These are phyloP conservation scores for Bombus difficillimus DNA, from an alignment of 1,140 invertebrate species.

Conservation along the genomic window DNA sequence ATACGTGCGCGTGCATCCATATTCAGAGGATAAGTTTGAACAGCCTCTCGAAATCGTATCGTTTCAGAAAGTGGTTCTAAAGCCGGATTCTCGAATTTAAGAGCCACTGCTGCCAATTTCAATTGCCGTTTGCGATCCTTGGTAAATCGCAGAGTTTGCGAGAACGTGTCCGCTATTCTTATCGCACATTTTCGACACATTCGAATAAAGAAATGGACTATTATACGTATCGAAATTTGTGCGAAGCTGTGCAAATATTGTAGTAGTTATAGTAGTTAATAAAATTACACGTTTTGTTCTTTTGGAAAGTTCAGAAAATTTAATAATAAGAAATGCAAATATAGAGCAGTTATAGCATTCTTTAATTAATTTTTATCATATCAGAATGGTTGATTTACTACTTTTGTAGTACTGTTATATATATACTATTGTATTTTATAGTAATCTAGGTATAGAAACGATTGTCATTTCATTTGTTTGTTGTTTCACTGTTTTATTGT, in stretches of 20 bases:
- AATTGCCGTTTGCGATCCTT: neutral
- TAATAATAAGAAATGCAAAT: no score
- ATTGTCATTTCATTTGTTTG: neutral
- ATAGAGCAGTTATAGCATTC: no score
- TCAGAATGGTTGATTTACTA: neutral
- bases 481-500: neutral
- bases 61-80: conserved; percentile 2
- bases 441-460: neutral
- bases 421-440: neutral
- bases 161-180: neutral
- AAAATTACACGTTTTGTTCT: no score
- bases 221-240: neutral
- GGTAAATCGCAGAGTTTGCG: neutral
- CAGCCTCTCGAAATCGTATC: conserved; percentile 4
- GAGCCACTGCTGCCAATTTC: conserved; percentile 16
- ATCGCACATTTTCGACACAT: neutral
- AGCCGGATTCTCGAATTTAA: conserved; percentile 9
- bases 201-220: neutral
- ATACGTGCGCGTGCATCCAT: neutral
- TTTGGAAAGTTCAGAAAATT: no score
- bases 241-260: no score
- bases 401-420: neutral
- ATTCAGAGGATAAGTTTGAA: conserved; percentile 4
- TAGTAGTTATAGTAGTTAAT: no score
- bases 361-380: no score